These are phyloP conservation scores for Emberiza fucata DNA, from an alignment of 2,113 vertebrate genomes.

Conservation along the genomic window DNA sequence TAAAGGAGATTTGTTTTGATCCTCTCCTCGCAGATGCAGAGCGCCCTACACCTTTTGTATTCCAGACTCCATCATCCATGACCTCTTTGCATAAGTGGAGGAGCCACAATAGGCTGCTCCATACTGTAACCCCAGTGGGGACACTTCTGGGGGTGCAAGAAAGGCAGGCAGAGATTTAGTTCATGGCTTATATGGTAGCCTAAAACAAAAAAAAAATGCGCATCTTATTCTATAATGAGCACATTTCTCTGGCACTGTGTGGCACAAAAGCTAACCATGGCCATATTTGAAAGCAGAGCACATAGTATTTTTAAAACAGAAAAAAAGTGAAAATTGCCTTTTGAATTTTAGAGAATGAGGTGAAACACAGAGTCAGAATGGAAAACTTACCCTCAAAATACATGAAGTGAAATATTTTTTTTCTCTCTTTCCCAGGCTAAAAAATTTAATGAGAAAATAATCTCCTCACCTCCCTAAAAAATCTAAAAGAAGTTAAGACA, in stretches of 20 bases:
- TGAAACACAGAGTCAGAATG: neutral
- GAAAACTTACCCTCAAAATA: neutral
- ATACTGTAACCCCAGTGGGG: neutral
- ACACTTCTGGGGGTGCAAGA: neutral
- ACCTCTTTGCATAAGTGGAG: neutral
- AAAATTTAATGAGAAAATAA: neutral
- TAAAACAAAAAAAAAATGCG: neutral
- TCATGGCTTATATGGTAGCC: neutral
- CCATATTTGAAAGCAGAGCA: neutral
- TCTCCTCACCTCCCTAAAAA: fast-evolving
- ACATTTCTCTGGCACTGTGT: neutral
- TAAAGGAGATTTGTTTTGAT: constrained; percentile 57
- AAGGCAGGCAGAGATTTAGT: neutral
- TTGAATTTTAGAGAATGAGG: neutral
- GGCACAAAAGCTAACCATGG: neutral
- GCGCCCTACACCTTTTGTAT: constrained; percentile 24
- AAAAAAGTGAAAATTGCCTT: neutral
- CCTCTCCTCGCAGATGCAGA: neutral
- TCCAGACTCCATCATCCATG: neutral
- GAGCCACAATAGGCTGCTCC: neutral
- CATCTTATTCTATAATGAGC: neutral
- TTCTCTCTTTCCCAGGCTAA: neutral
- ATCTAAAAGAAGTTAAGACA: neutral
- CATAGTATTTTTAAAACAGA: neutral
- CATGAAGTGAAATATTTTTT: neutral